phyloP scores from a whole-genome alignment of 2,888 invertebrate species.

The Tetrapedia diversipes region DNA sequence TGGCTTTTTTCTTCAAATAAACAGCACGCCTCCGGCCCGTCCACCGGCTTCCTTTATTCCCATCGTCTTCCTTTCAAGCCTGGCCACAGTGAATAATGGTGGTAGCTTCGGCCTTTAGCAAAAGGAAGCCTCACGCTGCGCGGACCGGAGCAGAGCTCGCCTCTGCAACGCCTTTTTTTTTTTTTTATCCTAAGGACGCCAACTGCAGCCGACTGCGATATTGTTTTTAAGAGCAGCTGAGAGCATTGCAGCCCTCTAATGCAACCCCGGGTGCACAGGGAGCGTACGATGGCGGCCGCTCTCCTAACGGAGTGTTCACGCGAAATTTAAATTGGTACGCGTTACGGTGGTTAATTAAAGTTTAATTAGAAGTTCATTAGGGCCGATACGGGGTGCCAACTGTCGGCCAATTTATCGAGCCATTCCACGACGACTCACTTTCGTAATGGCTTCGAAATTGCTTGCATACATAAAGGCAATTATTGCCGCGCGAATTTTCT shows the following conservation, averaged over 20 bases:
- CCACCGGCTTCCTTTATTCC: slow-evolving; percentile 61
- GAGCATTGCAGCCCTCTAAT: slow-evolving; percentile 19
- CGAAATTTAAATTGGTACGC: slow-evolving; percentile 45
- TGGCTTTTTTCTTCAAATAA: slow-evolving; percentile 59
- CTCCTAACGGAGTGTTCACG: background rate
- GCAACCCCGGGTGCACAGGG: no score
- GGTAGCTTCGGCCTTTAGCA: slow-evolving; percentile 38
- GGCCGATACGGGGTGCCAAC: slow-evolving; percentile 23
- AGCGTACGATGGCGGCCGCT: no score
- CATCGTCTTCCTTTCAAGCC: slow-evolving; percentile 46
- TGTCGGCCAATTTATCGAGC: slow-evolving; percentile 37
- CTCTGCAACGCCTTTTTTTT: slow-evolving; percentile 6
- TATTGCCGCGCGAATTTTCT: slow-evolving; percentile 2
- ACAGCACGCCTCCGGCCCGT: slow-evolving; percentile 57
- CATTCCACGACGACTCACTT: background rate
- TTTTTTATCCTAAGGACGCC: slow-evolving; percentile 51
- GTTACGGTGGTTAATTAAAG: slow-evolving; percentile 50
- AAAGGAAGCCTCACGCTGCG: slow-evolving; percentile 62
- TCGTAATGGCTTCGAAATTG: slow-evolving; percentile 28
- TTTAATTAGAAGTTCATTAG: slow-evolving; percentile 57
- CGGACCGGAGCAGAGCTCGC: slow-evolving; percentile 36
- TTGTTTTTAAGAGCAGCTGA: slow-evolving; percentile 63
- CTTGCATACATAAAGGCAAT: slow-evolving; percentile 4
- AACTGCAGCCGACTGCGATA: slow-evolving; percentile 51
- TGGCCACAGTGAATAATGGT: slow-evolving; percentile 62